Percentiles rank a stretch among this genome's conserved stretches.
Evolutionary conservation across 2,888 invertebrate species (phyloP).

Genomic region (Scaptomyza polygonia): DNA sequence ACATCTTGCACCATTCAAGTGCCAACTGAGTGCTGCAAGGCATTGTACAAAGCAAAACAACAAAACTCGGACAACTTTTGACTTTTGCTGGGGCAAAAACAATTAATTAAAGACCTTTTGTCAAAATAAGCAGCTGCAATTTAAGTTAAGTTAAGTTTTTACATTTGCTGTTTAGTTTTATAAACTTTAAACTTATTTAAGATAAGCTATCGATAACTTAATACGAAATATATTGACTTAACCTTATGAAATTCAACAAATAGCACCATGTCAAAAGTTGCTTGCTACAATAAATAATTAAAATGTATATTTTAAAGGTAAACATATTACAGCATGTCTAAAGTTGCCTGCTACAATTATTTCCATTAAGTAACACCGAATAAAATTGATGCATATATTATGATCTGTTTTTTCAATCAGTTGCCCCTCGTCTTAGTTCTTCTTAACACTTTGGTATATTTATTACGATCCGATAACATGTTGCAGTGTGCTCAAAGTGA

Average conservation of each 20-base stretch:
- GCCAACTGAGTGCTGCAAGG: slow-evolving; percentile 4
- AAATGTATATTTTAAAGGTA: no score
- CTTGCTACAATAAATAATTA: background rate
- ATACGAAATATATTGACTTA: no score
- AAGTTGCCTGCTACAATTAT: background rate
- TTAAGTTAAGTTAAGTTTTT: no score
- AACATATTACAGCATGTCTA: background rate
- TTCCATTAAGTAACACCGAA: no score
- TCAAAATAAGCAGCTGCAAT: background rate
- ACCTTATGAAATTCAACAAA: no score
- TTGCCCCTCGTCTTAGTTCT: background rate
- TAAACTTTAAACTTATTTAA: no score
- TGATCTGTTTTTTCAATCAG: background rate
- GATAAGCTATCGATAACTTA: no score
- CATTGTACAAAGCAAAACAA: slow-evolving; percentile 9
- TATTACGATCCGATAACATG: slow-evolving; percentile 11
- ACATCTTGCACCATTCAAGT: slow-evolving; percentile 50
- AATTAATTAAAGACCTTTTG: slow-evolving; percentile 7
- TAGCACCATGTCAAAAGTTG: background rate
- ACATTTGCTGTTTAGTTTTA: no score
- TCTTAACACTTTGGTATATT: background rate
- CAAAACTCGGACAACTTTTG: slow-evolving; percentile 42
- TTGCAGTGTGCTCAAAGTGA: slow-evolving; percentile 1
- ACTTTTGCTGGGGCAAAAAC: slow-evolving; percentile 6
- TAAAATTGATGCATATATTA: background rate